Percentiles rank a stretch among this genome's conserved stretches.
Conservation (phyloP, 2,113 vertebrate species). For the Nansenia antarctica region DNA sequence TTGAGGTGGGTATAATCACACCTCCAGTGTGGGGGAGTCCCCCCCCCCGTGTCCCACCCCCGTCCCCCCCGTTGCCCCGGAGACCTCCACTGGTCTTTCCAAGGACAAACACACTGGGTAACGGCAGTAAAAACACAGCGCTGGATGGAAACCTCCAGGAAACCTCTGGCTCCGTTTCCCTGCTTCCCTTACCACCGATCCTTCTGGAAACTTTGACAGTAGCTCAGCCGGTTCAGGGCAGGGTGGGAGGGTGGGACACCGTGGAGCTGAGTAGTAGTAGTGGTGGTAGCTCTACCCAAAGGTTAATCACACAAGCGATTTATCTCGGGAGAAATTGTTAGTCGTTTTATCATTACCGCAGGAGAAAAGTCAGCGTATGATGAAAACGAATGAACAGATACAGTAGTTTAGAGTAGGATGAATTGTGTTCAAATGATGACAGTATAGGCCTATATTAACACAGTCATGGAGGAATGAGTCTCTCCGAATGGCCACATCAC, state of each 20-base stretch:
- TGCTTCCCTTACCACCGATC: slow-evolving; percentile 44
- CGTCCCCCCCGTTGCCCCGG: slow-evolving; percentile 19
- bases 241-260: slow-evolving; percentile 39
- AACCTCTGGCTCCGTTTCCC: slow-evolving; percentile 47
- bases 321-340: too few species aligned
- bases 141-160: slow-evolving; percentile 56
- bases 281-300: slow-evolving; percentile 15
- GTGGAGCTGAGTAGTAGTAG: background rate
- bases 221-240: slow-evolving; percentile 22
- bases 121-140: slow-evolving; percentile 54
- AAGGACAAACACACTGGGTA: slow-evolving; percentile 48
- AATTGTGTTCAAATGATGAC: background rate
- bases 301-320: too few species aligned
- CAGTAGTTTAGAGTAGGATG: background rate
- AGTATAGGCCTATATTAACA: slow-evolving; percentile 15
- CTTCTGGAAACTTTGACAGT: slow-evolving; percentile 62
- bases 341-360: background rate
- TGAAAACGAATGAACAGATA: too few species aligned
- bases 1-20: slow-evolving; percentile 59
- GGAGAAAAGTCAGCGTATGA: too few species aligned
- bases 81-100: slow-evolving; percentile 41
- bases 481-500: background rate
- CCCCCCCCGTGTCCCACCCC: too few species aligned
- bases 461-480: too few species aligned
- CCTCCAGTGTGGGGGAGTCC: slow-evolving; percentile 36